Evolutionary conservation across 2,113 vertebrate genomes (phyloP).

Genomic region (Sylvietta virens): DNA sequence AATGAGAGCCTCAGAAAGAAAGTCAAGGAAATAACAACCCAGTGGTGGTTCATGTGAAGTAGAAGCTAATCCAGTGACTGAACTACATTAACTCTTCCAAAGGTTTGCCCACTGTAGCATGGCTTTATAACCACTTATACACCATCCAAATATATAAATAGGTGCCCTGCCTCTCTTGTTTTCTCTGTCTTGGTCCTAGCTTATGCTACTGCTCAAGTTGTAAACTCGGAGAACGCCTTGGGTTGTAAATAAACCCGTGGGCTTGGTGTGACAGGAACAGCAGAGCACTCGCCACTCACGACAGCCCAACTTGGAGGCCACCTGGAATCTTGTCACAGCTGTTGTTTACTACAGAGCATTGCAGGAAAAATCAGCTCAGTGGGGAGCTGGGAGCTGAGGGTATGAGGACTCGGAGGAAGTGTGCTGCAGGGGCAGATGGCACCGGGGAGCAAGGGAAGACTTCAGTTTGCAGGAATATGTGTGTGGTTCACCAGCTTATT

Average conservation of each 20-base stretch:
- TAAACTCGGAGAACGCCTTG: background rate
- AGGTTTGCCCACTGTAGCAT: background rate
- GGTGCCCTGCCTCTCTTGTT: background rate
- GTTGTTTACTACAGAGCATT: constrained; percentile 7
- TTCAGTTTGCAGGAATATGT: background rate
- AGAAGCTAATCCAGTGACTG: background rate
- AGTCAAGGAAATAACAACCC: background rate
- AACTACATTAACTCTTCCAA: background rate
- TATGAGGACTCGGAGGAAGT: accelerated
- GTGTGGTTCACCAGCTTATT: background rate
- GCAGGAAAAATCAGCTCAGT: background rate
- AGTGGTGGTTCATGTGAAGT: background rate
- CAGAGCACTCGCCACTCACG: accelerated
- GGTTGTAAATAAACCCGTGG: background rate
- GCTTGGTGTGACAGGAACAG: background rate
- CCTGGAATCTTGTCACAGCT: constrained; percentile 27
- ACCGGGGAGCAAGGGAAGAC: background rate
- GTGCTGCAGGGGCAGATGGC: background rate
- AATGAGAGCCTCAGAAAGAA: background rate
- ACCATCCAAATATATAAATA: background rate
- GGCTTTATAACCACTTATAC: background rate
- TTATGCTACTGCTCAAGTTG: background rate
- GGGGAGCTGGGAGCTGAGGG: background rate
- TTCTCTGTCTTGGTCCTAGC: background rate
- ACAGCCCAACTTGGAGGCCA: background rate